Evolutionary conservation across 2,888 invertebrate species (phyloP).

Genomic region (Pachymerium ferrugineum): DNA sequence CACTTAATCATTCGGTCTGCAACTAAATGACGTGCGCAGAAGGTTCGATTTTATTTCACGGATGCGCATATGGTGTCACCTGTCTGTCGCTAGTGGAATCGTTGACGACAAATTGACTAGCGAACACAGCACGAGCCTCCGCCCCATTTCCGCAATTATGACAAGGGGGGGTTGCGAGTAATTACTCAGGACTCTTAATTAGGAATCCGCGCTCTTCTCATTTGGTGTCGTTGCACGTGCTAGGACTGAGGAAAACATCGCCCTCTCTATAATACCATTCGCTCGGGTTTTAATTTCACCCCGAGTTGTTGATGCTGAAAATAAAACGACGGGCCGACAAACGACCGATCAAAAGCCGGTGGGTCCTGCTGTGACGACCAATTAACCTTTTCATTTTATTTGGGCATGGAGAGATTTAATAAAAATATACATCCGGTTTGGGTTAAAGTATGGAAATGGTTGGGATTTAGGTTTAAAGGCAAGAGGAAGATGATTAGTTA

Average conservation of each 20-base stretch:
- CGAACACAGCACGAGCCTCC: slow-evolving; percentile 1
- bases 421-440: too few species aligned
- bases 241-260: slow-evolving; percentile 6
- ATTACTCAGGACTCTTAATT: slow-evolving; percentile 21
- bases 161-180: slow-evolving; percentile 17
- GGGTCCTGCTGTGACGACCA: too few species aligned
- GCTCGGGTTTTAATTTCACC: background rate
- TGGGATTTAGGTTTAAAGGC: too few species aligned
- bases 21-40: too few species aligned
- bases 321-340: too few species aligned
- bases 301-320: slow-evolving; percentile 6
- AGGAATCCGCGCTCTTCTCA: slow-evolving; percentile 13
- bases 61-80: slow-evolving; percentile 1
- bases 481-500: too few species aligned
- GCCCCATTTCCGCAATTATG: slow-evolving; percentile 14
- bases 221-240: slow-evolving; percentile 1
- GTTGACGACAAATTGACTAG: slow-evolving; percentile 6
- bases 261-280: background rate
- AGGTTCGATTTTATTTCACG: background rate
- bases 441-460: too few species aligned
- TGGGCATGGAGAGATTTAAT: too few species aligned
- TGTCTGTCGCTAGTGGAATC: background rate
- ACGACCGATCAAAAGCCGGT: too few species aligned
- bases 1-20: too few species aligned
- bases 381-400: too few species aligned